phyloP scores from a whole-genome alignment of 2,888 invertebrate species.

The Rapana venosa region DNA sequence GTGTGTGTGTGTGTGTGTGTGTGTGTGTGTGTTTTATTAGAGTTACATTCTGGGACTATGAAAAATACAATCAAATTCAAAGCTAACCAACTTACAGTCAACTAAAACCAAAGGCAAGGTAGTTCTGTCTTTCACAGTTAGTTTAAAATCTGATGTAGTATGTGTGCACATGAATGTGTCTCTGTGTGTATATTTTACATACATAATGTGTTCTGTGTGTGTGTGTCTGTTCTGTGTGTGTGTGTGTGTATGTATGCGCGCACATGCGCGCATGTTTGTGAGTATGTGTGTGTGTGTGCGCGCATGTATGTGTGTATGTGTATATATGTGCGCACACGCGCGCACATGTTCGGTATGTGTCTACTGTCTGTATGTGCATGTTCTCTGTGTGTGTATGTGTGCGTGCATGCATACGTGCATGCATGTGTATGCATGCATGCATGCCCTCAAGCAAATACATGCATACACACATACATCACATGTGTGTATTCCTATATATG shows the following conservation, averaged over 20 bases:
- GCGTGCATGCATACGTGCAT: background rate
- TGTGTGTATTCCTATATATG: no score
- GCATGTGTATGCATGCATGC: background rate
- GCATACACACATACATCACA: background rate
- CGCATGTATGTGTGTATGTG: background rate
- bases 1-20: no score
- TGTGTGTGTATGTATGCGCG: background rate
- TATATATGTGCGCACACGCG: background rate
- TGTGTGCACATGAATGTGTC: no score
- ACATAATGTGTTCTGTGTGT: no score
- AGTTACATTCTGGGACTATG: no score
- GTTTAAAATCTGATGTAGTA: no score
- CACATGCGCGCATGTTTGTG: background rate
- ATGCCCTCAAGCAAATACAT: background rate
- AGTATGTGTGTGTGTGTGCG: background rate
- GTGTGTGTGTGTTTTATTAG: no score
- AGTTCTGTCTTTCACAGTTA: no score
- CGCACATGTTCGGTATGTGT: background rate
- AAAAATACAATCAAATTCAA: no score
- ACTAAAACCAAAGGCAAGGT: no score
- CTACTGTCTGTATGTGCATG: background rate
- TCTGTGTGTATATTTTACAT: no score
- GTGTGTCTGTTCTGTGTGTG: background rate
- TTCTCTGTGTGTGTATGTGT: background rate
- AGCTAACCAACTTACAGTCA: no score